phyloP scores from a whole-genome alignment of 1,140 invertebrate species.

The Hycleus phaleratus region DNA sequence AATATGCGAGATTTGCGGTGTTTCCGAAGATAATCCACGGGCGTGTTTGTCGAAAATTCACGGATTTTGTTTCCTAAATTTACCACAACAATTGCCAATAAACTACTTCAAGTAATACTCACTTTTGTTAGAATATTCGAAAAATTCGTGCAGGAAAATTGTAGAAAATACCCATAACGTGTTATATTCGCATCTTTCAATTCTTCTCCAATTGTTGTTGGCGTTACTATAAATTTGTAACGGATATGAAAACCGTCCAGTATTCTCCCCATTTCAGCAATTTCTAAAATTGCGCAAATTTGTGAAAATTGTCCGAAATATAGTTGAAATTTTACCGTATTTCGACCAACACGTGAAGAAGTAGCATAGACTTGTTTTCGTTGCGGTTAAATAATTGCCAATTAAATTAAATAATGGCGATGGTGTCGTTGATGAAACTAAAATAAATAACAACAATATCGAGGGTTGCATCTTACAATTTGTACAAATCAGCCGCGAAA shows the following conservation, averaged over 20 bases:
- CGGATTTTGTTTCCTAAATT: no score
- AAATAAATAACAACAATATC: no score
- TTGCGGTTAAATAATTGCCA: neutral
- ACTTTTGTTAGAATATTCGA: neutral
- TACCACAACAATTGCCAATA: no score
- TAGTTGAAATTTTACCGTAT: neutral
- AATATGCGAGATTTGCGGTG: no score
- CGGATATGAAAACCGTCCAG: neutral
- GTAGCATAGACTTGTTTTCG: neutral
- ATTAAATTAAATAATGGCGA: neutral
- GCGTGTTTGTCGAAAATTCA: no score
- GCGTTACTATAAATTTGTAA: neutral
- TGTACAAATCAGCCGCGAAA: no score
- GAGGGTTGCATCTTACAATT: no score
- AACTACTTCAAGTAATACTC: neutral
- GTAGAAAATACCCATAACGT: neutral
- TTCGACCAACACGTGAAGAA: constrained; percentile 3
- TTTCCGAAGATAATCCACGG: no score
- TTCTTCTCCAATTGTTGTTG: neutral
- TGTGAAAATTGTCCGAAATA: no score
- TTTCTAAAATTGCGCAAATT: neutral
- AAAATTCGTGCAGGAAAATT: neutral
- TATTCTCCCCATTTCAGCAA: neutral
- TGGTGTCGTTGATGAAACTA: no score
- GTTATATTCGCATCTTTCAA: constrained; percentile 1